phyloP scores from a whole-genome alignment of 2,888 invertebrate species.

The Torymus auratus region DNA sequence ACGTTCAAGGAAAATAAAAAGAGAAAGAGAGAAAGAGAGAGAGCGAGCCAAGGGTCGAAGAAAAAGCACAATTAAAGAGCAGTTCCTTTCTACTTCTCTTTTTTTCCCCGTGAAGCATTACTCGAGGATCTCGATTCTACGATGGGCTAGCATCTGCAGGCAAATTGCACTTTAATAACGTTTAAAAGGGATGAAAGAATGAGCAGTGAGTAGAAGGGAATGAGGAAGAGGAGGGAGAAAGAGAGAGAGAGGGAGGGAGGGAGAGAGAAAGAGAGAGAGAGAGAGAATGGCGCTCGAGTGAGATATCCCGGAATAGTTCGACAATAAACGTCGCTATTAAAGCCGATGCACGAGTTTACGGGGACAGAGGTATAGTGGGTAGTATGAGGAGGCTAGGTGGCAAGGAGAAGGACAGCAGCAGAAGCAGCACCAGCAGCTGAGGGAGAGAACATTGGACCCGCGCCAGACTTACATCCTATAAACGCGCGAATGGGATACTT shows the following conservation, averaged over 20 bases:
- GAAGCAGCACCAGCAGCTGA: neutral
- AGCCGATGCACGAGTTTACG: constrained; percentile 35
- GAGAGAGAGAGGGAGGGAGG: no score
- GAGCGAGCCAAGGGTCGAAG: neutral
- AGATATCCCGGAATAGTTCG: constrained; percentile 32
- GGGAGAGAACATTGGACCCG: constrained; percentile 36
- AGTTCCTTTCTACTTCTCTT: neutral
- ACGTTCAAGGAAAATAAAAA: neutral
- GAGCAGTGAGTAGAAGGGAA: no score
- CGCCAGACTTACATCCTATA: constrained; percentile 51
- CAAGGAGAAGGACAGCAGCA: neutral
- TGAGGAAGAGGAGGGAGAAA: no score
- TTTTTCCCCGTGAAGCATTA: neutral
- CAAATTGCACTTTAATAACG: constrained; percentile 35
- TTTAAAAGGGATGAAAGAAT: neutral
- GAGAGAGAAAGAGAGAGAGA: no score
- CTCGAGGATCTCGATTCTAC: no score
- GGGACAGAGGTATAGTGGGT: no score
- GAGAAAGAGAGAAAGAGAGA: neutral
- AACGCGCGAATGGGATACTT: constrained; percentile 45
- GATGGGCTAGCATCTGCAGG: neutral
- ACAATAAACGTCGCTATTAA: constrained; percentile 56
- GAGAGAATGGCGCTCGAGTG: no score
- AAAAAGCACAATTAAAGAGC: constrained; percentile 33
- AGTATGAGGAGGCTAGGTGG: neutral